Percentiles rank a stretch among this genome's conserved stretches.
Conservation (phyloP, 2,797 vertebrate species). For the Iguana delicatissima region DNA sequence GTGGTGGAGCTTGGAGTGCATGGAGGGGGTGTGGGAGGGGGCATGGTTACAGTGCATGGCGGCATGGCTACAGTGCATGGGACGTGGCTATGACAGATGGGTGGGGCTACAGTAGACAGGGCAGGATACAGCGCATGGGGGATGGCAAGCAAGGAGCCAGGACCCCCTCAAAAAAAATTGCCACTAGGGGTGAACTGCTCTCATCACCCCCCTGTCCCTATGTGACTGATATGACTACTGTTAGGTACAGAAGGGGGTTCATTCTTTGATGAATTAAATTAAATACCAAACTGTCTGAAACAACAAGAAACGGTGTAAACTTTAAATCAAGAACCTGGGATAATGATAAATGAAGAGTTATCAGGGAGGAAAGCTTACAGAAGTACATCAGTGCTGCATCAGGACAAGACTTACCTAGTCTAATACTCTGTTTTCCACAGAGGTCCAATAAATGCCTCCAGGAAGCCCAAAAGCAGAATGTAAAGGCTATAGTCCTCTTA, state of each 20-base stretch:
- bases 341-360: neutral
- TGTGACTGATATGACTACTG: neutral
- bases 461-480: neutral
- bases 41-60: too few species aligned
- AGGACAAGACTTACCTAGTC: neutral
- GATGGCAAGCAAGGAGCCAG: too few species aligned
- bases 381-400: neutral
- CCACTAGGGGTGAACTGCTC: too few species aligned
- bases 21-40: too few species aligned
- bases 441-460: neutral
- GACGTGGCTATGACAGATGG: too few species aligned
- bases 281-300: constrained; percentile 1
- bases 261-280: neutral
- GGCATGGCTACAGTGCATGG: too few species aligned
- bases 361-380: neutral
- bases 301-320: neutral
- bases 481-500: neutral
- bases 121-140: too few species aligned
- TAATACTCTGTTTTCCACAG: neutral
- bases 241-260: neutral
- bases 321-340: neutral
- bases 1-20: too few species aligned
- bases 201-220: too few species aligned
- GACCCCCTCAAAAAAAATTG: too few species aligned
- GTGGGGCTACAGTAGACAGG: too few species aligned